These are phyloP conservation scores for Periphyllus acericola DNA, from an alignment of 2,888 invertebrate genomes.

Conservation along the genomic window DNA sequence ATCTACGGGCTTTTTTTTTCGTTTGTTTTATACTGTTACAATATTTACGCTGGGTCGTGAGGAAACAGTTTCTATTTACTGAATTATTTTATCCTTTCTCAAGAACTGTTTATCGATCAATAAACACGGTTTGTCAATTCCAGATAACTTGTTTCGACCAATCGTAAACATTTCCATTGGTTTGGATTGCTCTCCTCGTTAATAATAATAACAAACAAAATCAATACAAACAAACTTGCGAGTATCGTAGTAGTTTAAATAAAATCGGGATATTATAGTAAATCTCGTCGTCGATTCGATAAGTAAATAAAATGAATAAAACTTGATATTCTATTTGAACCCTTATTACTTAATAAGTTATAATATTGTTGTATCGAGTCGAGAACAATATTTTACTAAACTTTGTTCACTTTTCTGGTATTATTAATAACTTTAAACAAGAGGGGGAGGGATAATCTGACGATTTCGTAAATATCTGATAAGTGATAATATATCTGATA, in stretches of 20 bases:
- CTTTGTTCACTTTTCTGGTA: too few relatives aligned
- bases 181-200: background rate
- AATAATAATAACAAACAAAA: background rate
- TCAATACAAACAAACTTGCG: background rate
- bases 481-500: too few relatives aligned
- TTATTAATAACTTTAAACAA: too few relatives aligned
- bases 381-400: too few relatives aligned
- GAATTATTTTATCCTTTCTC: background rate
- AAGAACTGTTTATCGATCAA: background rate
- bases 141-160: background rate
- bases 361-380: too few relatives aligned
- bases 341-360: too few relatives aligned
- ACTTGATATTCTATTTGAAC: too few relatives aligned
- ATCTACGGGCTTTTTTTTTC: too few relatives aligned
- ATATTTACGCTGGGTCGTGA: background rate
- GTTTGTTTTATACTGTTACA: background rate
- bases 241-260: background rate
- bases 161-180: background rate
- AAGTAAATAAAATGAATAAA: background rate
- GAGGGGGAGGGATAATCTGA: too few relatives aligned
- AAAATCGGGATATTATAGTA: background rate
- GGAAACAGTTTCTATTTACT: background rate
- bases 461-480: too few relatives aligned
- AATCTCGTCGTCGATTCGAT: background rate
- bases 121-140: background rate